These are phyloP conservation scores for Campopleginae sp. DNA, from an alignment of 2,888 invertebrate species.

Conservation along the genomic window DNA sequence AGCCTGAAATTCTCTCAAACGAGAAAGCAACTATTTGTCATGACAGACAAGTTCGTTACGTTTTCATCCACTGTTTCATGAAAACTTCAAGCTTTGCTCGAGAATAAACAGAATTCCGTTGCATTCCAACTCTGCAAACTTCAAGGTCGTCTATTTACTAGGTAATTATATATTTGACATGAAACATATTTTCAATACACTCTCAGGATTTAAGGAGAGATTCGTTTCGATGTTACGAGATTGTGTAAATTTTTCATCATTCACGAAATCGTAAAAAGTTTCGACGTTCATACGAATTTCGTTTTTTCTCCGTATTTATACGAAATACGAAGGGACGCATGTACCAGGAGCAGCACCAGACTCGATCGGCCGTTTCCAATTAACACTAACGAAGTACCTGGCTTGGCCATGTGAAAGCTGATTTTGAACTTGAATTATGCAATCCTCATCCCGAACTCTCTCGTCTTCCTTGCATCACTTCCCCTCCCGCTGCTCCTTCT, in stretches of 20 bases:
- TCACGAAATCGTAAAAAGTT: not conserved
- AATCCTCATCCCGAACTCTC: slow-evolving; percentile 37
- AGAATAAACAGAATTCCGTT: too few species aligned
- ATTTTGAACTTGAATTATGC: slow-evolving; percentile 69
- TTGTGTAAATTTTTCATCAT: not conserved
- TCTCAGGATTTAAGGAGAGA: not conserved
- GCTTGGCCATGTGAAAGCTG: slow-evolving; percentile 55
- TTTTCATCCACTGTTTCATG: too few species aligned
- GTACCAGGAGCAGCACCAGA: not conserved
- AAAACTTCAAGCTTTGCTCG: too few species aligned
- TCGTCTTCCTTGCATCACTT: not conserved
- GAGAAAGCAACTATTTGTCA: not conserved
- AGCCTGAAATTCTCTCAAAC: not conserved
- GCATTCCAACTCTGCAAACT: too few species aligned
- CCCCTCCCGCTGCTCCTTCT: not conserved
- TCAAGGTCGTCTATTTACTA: too few species aligned
- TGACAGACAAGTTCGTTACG: too few species aligned
- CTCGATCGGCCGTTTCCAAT: slow-evolving; percentile 65
- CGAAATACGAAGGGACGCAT: not conserved
- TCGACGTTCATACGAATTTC: not conserved
- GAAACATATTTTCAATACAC: too few species aligned
- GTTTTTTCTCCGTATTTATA: not conserved
- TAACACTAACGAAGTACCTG: slow-evolving; percentile 67
- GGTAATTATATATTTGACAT: not conserved
- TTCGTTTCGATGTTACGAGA: not conserved